Evolutionary conservation across 1,140 invertebrate species (phyloP), one percentile per base, ranked within the genome.

Genomic region (Lasaia peninsularis): DNA sequence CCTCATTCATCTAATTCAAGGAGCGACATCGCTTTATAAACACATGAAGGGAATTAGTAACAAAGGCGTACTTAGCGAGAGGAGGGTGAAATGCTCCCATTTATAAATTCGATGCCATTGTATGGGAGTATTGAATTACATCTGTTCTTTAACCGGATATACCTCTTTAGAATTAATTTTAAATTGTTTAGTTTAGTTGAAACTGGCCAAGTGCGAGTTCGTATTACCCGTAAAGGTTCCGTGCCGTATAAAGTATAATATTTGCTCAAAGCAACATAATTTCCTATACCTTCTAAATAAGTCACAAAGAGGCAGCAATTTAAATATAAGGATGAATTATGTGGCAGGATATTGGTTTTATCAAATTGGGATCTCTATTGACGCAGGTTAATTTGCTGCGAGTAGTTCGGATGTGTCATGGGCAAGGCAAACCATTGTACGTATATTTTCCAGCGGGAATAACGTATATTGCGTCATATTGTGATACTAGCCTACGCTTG

Each of bases 1-100:
- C 20, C 40, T 48, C 40, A n/a, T 48, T 48, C 18, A 48, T 48
- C 40, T 48, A 48, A 48, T 48, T 21, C 40, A 48, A 48, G 10
- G 20, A 48, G 20, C 40, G 40, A 48, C 40, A 21, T 18, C 16
- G 18, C 40, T 20, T 18, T 48, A 44, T 44, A 48, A 48, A 48
- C 16, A 48, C 20, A 20, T 48, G 40, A 48, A 48, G 20, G 20
- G 40, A 48, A 48, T 48, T 48, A 48, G 18, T 11, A 48, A 48
- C 40, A 48, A 48, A 48, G 20, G 40, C 40, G 40, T 48, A 48
- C 20, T 48, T 44, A 44, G 18, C 40, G 18, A 44, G 18, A 44
- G 14, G 40, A 20, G 16, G 18, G 40, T 18, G 40, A 44, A 18
- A 44, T 18, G 7, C 18, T 44, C 37, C 18, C 14, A 18, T 18